Conservation (phyloP, 2,113 vertebrate species). For the Pterocles burchelli region DNA sequence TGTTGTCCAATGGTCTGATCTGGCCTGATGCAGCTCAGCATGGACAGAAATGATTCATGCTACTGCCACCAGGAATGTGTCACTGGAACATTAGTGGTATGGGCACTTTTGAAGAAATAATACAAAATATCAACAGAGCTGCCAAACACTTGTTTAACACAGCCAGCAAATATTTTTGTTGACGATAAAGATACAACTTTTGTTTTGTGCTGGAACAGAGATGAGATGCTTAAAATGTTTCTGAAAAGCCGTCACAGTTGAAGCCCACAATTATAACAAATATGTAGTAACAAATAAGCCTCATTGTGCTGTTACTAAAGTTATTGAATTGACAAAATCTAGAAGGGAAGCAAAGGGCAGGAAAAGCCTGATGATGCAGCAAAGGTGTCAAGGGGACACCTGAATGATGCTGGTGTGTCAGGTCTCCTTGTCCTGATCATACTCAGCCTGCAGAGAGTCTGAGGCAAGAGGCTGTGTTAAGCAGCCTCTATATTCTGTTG, state of each 20-base stretch:
- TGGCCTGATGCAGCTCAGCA: background rate
- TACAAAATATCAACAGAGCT: background rate
- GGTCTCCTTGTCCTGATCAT: background rate
- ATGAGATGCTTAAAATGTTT: background rate
- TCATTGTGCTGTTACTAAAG: background rate
- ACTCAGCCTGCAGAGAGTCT: background rate
- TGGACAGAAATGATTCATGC: rapidly evolving
- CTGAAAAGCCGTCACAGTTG: background rate
- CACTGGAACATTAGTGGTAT: background rate
- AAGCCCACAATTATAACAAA: background rate
- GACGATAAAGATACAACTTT: background rate
- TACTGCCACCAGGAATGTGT: background rate
- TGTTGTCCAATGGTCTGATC: background rate
- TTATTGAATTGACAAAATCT: background rate
- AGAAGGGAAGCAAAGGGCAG: background rate
- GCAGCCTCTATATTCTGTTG: background rate
- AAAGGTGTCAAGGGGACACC: background rate
- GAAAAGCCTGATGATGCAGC: background rate
- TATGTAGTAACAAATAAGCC: slow-evolving; percentile 56
- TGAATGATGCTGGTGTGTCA: background rate
- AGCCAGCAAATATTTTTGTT: background rate
- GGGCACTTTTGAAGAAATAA: background rate
- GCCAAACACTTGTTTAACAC: background rate
- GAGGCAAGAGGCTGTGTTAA: background rate
- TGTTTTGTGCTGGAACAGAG: background rate